Conservation (phyloP, 2,797 vertebrate genomes). For the Sebastes minor region DNA sequence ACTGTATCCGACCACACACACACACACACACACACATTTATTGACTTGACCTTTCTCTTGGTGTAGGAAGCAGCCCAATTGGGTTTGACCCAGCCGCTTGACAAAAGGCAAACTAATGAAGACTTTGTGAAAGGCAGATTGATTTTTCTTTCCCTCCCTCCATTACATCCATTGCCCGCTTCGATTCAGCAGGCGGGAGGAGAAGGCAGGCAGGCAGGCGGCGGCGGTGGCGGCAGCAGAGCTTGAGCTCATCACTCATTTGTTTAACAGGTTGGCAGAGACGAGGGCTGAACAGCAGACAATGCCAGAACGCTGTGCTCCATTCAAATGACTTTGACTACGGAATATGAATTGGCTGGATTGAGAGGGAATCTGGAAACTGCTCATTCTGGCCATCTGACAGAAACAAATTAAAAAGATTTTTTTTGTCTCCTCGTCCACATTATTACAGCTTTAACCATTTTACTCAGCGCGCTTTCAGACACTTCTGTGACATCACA, state of each 20-base stretch:
- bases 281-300: slow-evolving; percentile 32
- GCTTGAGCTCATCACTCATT: slow-evolving; percentile 61
- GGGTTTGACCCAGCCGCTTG: slow-evolving; percentile 66
- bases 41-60: slow-evolving; percentile 73
- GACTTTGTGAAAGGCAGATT: slow-evolving; percentile 74
- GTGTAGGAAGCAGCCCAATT: slow-evolving; percentile 59
- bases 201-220: not conserved
- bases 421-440: slow-evolving; percentile 17
- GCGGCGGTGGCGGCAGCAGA: not conserved
- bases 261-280: slow-evolving; percentile 61
- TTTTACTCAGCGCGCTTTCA: slow-evolving; percentile 6
- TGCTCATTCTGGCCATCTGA: slow-evolving; percentile 16
- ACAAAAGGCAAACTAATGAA: slow-evolving; percentile 79
- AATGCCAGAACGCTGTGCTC: slow-evolving; percentile 40
- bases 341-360: slow-evolving; percentile 26
- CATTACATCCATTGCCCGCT: slow-evolving; percentile 15
- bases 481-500: not conserved
- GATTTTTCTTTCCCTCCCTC: slow-evolving; percentile 61
- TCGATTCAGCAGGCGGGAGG: slow-evolving; percentile 15
- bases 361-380: slow-evolving; percentile 12
- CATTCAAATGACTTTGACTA: slow-evolving; percentile 20
- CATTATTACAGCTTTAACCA: slow-evolving; percentile 20
- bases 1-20: slow-evolving; percentile 26
- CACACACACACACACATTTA: slow-evolving; percentile 38
- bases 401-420: slow-evolving; percentile 39